Conservation (phyloP, 2,113 vertebrate genomes). For the Dasyurus viverrinus region DNA sequence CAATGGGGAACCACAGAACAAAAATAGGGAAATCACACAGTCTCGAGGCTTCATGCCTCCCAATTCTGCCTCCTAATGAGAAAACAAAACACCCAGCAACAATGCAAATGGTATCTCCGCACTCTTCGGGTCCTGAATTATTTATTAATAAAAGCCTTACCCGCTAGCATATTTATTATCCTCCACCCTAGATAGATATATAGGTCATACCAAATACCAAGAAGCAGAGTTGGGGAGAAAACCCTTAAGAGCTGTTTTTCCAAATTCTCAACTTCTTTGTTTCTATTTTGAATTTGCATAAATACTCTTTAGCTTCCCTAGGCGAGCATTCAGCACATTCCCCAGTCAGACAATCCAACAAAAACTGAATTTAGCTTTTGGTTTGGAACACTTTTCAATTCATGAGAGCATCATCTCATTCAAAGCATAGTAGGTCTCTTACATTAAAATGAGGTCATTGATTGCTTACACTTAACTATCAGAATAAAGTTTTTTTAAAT, state of each 20-base stretch:
- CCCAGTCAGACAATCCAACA: conserved; percentile 22
- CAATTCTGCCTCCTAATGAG: conserved; percentile 60
- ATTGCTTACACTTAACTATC: not conserved
- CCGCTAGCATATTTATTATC: not conserved
- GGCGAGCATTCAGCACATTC: not conserved
- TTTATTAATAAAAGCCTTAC: conserved; percentile 43
- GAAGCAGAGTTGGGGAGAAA: not conserved
- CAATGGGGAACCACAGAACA: conserved; percentile 66
- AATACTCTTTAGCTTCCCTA: conserved; percentile 14
- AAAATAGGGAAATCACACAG: conserved; percentile 67
- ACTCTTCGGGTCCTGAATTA: conserved; percentile 27
- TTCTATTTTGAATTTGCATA: conserved; percentile 54
- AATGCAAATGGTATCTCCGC: not conserved
- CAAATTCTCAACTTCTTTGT: not conserved
- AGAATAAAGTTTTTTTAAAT: not conserved
- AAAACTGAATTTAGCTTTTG: not conserved
- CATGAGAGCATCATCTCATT: conserved; percentile 15
- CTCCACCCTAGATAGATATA: not conserved
- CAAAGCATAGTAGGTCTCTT: not conserved
- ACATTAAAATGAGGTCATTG: conserved; percentile 6
- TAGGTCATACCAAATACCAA: not conserved
- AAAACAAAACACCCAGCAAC: conserved; percentile 28
- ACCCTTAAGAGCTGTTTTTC: not conserved
- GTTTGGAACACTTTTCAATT: conserved; percentile 40
- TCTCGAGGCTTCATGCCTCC: conserved; percentile 53